Evolutionary conservation across 2,888 invertebrate genomes (phyloP), one percentile per base, ranked within the genome.

Genomic region (Antheraea yamamai): DNA sequence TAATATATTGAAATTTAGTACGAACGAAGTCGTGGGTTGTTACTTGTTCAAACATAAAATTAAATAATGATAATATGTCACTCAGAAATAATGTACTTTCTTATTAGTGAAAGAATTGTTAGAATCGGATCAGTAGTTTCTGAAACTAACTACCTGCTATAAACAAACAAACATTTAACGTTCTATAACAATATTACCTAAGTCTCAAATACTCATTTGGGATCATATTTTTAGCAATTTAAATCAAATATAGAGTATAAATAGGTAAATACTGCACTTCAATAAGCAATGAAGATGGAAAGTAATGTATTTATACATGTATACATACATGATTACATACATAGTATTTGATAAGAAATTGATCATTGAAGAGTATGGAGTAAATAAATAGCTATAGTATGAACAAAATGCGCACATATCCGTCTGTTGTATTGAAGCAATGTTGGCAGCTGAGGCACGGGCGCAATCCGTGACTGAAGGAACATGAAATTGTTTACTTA

Each of bases 401-500:
- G 14, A 77, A 79, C 76, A 71, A 78, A 80, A 79, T 79, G 78
- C 51, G 18, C 61, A 39, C 35, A 35, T 61, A 23, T 66, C 20
- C 7, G 47, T 72, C 61, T 51, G 35, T 75, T 75, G 70, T 77
- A 77, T 81, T 85, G 85, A 80, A 77, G 83, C 79, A 85, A 84
- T 78, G 80, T 77, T 81, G 81, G 80, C 79, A 79, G 78, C 76
- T 71, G 77, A 78, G 83, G 83, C 82, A 81, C 85, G 83, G 84
- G 55, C 87, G 87, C 87, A 84, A 83, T 83, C 80, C 87, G 87
- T 87, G 85, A 84, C 84, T 80, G 77, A 79, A 80, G 79, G 76
- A 82, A 85, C 80, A 81, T 81, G 86, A 86, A 89, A 88, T 85
- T 88, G 88, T 91, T 91, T 91, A 89, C 87, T 87, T 88, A 84